Evolutionary conservation across 2,888 invertebrate genomes (phyloP).

Genomic region (Scaptomyza tumidula): DNA sequence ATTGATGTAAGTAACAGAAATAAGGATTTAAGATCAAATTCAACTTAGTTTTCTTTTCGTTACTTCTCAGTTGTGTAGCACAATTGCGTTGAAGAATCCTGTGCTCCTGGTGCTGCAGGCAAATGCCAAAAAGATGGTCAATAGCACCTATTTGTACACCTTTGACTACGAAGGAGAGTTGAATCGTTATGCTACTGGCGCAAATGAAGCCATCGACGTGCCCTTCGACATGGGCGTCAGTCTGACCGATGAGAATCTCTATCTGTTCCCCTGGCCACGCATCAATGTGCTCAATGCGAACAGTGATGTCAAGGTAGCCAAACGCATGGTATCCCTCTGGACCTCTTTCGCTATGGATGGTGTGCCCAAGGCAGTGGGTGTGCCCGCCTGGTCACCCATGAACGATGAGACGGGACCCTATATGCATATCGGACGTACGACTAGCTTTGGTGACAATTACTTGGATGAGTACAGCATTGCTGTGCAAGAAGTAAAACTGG

Average conservation of each 20-base stretch:
- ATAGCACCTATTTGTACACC: conserved; percentile 85
- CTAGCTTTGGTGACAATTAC: conserved; percentile 79
- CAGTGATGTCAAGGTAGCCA: conserved; percentile 84
- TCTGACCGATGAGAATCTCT: conserved; percentile 87
- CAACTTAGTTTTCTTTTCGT: not conserved
- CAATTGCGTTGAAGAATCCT: conserved; percentile 85
- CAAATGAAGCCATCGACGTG: conserved; percentile 81
- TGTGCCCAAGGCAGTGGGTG: conserved; percentile 73
- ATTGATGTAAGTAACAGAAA: conserved; percentile 83
- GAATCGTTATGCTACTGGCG: conserved; percentile 81
- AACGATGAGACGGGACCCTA: conserved; percentile 83
- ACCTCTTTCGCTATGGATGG: conserved; percentile 83
- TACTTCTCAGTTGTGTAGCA: conserved; percentile 83
- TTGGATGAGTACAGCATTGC: conserved; percentile 81
- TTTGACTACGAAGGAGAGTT: conserved; percentile 85
- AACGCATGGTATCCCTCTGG: conserved; percentile 85
- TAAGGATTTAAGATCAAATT: conserved; percentile 48
- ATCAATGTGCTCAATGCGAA: conserved; percentile 78
- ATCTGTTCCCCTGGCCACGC: conserved; percentile 85
- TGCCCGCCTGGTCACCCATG: conserved; percentile 82
- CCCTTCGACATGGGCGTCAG: conserved; percentile 86
- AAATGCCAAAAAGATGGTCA: conserved; percentile 82
- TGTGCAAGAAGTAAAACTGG: conserved; percentile 72
- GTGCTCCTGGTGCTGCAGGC: conserved; percentile 84
- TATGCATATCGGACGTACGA: conserved; percentile 77